A percentile compares a stretch with the other conserved stretches of the same genome.
Evolutionary conservation across 2,888 invertebrate genomes (phyloP).

Genomic region (Thymelicus lineola): DNA sequence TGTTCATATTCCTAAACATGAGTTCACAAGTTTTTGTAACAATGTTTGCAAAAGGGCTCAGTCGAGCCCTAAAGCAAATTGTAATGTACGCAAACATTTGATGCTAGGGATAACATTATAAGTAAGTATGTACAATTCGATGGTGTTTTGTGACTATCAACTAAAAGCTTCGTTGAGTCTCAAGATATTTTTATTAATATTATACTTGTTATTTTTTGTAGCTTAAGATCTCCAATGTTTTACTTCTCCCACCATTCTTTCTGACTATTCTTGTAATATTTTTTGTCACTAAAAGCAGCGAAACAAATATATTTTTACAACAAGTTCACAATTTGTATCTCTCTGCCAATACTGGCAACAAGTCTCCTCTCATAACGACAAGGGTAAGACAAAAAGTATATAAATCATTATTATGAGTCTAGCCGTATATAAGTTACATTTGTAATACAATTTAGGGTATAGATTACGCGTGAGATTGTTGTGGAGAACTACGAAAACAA

Average conservation of each 20-base stretch:
- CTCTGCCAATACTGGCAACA: neutral
- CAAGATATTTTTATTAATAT: no score
- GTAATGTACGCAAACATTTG: slow-evolving; percentile 44
- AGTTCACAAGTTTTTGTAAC: slow-evolving; percentile 46
- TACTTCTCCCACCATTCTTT: no score
- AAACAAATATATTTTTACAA: neutral
- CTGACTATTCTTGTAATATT: no score
- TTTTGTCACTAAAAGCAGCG: no score
- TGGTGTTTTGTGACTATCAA: neutral
- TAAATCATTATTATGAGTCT: neutral
- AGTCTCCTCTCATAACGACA: neutral
- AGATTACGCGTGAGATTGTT: slow-evolving; percentile 35
- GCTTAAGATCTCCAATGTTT: no score
- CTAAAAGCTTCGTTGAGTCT: neutral
- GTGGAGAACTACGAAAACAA: slow-evolving; percentile 43
- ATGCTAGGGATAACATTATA: slow-evolving; percentile 31
- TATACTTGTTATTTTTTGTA: no score
- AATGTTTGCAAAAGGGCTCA: slow-evolving; percentile 45
- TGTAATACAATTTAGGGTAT: slow-evolving; percentile 31
- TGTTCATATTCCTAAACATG: slow-evolving; percentile 53
- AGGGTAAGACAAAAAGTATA: neutral
- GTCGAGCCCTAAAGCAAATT: slow-evolving; percentile 43
- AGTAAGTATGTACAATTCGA: slow-evolving; percentile 3
- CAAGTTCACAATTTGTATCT: neutral
- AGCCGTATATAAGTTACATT: slow-evolving; percentile 11